These are phyloP conservation scores for Drosophila suboccidentalis DNA, from an alignment of 2,888 invertebrate species.

Conservation along the genomic window DNA sequence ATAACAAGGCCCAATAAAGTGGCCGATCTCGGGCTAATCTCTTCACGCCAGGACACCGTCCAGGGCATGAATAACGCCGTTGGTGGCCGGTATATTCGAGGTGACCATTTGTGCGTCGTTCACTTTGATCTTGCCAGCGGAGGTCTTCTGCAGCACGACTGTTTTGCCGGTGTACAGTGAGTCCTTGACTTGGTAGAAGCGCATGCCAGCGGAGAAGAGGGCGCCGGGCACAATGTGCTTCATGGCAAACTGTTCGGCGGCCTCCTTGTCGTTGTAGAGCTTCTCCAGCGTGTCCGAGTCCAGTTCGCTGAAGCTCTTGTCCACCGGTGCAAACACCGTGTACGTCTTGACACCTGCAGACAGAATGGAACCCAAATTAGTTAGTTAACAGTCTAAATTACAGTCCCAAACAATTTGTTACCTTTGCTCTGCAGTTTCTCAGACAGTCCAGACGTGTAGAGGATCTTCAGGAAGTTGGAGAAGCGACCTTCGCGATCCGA, in stretches of 20 bases:
- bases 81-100: slow-evolving; percentile 94
- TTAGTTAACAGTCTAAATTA: neutral
- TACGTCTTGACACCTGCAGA: slow-evolving; percentile 91
- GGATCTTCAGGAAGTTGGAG: slow-evolving; percentile 91
- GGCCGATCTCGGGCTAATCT: slow-evolving; percentile 14
- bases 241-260: slow-evolving; percentile 91
- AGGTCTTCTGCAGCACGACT: slow-evolving; percentile 92
- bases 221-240: slow-evolving; percentile 92
- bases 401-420: slow-evolving; percentile 32
- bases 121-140: slow-evolving; percentile 91
- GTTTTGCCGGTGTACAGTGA: slow-evolving; percentile 91
- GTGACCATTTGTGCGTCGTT: slow-evolving; percentile 93
- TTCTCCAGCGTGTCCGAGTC: slow-evolving; percentile 88
- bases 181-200: slow-evolving; percentile 94
- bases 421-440: slow-evolving; percentile 87
- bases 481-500: slow-evolving; percentile 93
- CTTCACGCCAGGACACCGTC: slow-evolving; percentile 89
- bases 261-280: slow-evolving; percentile 88
- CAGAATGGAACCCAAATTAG: accelerated
- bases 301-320: slow-evolving; percentile 91
- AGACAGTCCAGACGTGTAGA: slow-evolving; percentile 92
- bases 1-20: slow-evolving; percentile 33
- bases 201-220: slow-evolving; percentile 94
- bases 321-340: slow-evolving; percentile 94
- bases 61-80: slow-evolving; percentile 94